phyloP scores from a whole-genome alignment of 2,888 invertebrate genomes.

The Phragmatobia fuliginosa region DNA sequence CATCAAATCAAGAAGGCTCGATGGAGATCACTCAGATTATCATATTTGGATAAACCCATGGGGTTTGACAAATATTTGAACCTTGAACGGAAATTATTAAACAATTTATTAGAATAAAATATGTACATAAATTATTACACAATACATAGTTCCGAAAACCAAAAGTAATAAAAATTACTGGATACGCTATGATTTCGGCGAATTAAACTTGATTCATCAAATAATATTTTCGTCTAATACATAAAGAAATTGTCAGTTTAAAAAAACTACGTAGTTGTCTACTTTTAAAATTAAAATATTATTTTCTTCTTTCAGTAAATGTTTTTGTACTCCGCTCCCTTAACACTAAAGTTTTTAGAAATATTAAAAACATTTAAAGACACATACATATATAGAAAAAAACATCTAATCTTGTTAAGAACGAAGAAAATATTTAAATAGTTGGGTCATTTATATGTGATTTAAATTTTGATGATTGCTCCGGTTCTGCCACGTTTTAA shows the following conservation, averaged over 20 bases:
- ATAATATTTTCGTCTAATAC: not conserved
- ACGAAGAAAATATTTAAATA: not conserved
- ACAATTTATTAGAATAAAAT: not conserved
- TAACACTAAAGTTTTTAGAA: not conserved
- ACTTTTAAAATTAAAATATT: not conserved
- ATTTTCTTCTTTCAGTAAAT: not conserved
- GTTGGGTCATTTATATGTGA: not conserved
- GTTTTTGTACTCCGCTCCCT: not conserved
- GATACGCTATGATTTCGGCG: not conserved
- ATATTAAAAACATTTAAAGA: not conserved
- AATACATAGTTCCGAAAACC: not conserved
- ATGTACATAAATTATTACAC: not conserved
- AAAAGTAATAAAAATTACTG: too few relatives aligned
- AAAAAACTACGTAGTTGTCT: not conserved
- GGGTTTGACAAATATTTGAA: not conserved
- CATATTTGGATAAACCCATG: not conserved
- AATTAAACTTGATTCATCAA: not conserved
- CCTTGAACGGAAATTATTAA: not conserved
- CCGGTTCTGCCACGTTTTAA: not conserved
- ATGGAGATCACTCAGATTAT: not conserved
- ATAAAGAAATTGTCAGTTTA: not conserved
- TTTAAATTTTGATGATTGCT: not conserved
- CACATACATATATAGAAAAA: not conserved
- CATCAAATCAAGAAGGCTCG: not conserved
- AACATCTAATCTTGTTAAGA: not conserved